A percentile compares a stretch with the other conserved stretches of the same genome.
Conservation (phyloP, 2,888 invertebrate genomes). For the Agrenia bidenticulata region DNA sequence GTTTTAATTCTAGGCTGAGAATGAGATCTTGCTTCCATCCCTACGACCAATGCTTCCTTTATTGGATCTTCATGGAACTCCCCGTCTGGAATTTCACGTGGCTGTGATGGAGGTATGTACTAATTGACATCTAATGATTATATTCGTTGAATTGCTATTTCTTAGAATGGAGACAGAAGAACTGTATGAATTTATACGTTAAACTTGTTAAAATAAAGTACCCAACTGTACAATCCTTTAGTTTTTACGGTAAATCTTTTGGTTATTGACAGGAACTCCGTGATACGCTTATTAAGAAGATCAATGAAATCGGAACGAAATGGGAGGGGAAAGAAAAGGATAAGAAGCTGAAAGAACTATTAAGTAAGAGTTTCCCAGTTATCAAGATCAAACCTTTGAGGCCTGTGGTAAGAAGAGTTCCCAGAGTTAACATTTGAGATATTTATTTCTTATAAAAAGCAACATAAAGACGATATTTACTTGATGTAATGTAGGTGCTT, state of each 20-base stretch:
- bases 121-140: not conserved
- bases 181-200: too few species aligned
- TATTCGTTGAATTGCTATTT: conserved; percentile 2
- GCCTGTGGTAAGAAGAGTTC: conserved; percentile 82
- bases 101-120: conserved; percentile 79
- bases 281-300: conserved; percentile 74
- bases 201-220: too few species aligned
- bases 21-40: conserved; percentile 88
- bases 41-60: conserved; percentile 91
- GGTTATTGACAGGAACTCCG: conserved; percentile 61
- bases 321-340: conserved; percentile 73
- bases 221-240: too few species aligned
- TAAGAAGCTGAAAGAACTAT: conserved; percentile 81
- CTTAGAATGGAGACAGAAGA: too few species aligned
- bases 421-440: not conserved
- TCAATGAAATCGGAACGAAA: conserved; percentile 73
- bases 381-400: conserved; percentile 85
- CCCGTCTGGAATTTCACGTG: conserved; percentile 89
- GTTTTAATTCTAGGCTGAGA: conserved; percentile 73
- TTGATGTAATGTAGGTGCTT: conserved; percentile 59
- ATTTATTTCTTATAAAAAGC: not conserved
- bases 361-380: conserved; percentile 90
- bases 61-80: conserved; percentile 89
- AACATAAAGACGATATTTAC: too few species aligned
- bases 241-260: too few species aligned